phyloP scores from a whole-genome alignment of 2,888 invertebrate genomes.

The Strigamia maritima region DNA sequence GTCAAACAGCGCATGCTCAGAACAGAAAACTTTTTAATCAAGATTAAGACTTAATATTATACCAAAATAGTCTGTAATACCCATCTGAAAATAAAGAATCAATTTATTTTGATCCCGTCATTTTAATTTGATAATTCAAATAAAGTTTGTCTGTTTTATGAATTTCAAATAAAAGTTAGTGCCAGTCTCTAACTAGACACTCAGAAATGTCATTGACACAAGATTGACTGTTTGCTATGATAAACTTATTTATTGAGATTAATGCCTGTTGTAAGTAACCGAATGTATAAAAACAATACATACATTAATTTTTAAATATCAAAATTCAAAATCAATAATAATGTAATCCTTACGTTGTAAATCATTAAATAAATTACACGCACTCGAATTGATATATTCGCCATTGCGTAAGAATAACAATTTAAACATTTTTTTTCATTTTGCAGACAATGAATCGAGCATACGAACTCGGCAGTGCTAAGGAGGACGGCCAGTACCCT shows the following conservation, averaged over 20 bases:
- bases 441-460: constrained; percentile 35
- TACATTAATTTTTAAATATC: too few species aligned
- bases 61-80: too few species aligned
- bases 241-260: background rate
- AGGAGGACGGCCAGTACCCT: constrained; percentile 44
- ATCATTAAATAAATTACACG: background rate
- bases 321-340: too few species aligned
- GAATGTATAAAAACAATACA: background rate
- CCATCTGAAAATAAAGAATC: too few species aligned
- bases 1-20: too few species aligned
- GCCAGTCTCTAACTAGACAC: background rate
- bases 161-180: too few species aligned
- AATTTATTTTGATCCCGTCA: too few species aligned
- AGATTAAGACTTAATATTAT: too few species aligned
- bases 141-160: too few species aligned
- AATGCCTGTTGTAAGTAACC: background rate
- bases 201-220: background rate
- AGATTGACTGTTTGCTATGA: background rate
- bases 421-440: background rate
- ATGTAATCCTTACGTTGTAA: background rate
- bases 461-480: constrained; percentile 17
- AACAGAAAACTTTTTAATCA: too few species aligned
- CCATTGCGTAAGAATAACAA: background rate
- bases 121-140: too few species aligned
- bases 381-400: background rate